Conservation (phyloP, 2,888 invertebrate species). For the Unio pictorum region DNA sequence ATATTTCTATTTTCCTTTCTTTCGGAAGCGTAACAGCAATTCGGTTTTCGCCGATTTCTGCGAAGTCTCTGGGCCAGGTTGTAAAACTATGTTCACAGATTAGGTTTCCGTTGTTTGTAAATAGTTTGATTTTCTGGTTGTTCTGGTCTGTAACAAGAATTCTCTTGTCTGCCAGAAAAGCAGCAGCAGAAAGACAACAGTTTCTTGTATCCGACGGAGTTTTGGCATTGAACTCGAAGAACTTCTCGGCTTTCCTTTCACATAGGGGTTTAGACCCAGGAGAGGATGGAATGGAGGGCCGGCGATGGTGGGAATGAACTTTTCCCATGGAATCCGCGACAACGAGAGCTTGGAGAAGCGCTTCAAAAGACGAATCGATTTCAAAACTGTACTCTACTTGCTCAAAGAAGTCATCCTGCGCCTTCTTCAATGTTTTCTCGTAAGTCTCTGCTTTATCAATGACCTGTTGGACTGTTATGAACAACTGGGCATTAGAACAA, state of each 20-base stretch:
- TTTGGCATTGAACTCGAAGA: conserved; percentile 33
- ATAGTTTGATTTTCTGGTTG: conserved; percentile 38
- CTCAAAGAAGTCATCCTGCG: conserved; percentile 28
- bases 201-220: conserved; percentile 30
- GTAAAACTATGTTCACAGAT: conserved; percentile 33
- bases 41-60: conserved; percentile 31
- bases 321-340: conserved; percentile 32
- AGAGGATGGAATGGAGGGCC: conserved; percentile 26
- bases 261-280: conserved; percentile 29
- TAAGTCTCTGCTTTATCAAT: conserved; percentile 31
- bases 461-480: conserved; percentile 36
- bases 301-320: conserved; percentile 29
- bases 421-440: conserved; percentile 29
- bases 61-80: conserved; percentile 35
- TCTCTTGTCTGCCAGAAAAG: conserved; percentile 30
- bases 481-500: conserved; percentile 37
- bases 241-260: conserved; percentile 31
- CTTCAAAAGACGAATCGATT: conserved; percentile 33
- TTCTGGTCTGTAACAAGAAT: conserved; percentile 33
- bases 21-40: conserved; percentile 36
- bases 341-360: conserved; percentile 31
- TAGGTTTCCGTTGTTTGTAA: conserved; percentile 23
- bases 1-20: conserved; percentile 36
- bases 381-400: conserved; percentile 36
- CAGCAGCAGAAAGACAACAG: conserved; percentile 30